A percentile compares a stretch with the other conserved stretches of the same genome.
Evolutionary conservation across 2,113 vertebrate genomes (phyloP).

Genomic region (Scomber japonicus): DNA sequence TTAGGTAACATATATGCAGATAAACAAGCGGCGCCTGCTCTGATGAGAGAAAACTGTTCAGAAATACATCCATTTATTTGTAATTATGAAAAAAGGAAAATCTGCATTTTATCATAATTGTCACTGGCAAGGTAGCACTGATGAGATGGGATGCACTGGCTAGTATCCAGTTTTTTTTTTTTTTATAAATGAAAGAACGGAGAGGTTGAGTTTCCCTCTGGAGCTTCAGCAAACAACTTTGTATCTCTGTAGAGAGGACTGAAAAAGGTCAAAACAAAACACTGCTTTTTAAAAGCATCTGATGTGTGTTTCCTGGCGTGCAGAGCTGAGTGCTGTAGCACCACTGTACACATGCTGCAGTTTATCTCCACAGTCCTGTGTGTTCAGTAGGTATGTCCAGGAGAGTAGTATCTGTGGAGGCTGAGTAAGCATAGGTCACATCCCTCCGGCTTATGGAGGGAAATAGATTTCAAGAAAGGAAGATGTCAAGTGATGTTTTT

Average conservation of each 20-base stretch:
- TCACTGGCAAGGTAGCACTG: background rate
- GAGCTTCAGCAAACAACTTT: slow-evolving; percentile 21
- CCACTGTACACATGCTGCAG: background rate
- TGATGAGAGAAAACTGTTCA: background rate
- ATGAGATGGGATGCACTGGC: background rate
- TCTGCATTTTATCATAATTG: background rate
- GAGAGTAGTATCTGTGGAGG: background rate
- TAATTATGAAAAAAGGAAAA: background rate
- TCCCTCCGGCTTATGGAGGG: background rate
- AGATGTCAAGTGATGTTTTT: no score
- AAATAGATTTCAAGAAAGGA: background rate
- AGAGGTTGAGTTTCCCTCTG: background rate
- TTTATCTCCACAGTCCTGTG: slow-evolving; percentile 13
- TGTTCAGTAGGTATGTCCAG: background rate
- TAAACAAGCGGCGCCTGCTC: slow-evolving; percentile 1
- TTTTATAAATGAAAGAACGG: background rate
- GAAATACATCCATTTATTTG: background rate
- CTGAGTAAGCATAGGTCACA: background rate
- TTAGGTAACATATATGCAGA: background rate
- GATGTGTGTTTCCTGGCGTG: slow-evolving; percentile 18
- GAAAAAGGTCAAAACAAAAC: slow-evolving; percentile 49
- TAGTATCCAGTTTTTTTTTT: background rate
- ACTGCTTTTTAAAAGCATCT: slow-evolving; percentile 39
- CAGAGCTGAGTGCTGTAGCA: background rate
- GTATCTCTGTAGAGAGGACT: slow-evolving; percentile 16